Conservation (phyloP, 2,113 vertebrate genomes). For the Laticauda colubrina region DNA sequence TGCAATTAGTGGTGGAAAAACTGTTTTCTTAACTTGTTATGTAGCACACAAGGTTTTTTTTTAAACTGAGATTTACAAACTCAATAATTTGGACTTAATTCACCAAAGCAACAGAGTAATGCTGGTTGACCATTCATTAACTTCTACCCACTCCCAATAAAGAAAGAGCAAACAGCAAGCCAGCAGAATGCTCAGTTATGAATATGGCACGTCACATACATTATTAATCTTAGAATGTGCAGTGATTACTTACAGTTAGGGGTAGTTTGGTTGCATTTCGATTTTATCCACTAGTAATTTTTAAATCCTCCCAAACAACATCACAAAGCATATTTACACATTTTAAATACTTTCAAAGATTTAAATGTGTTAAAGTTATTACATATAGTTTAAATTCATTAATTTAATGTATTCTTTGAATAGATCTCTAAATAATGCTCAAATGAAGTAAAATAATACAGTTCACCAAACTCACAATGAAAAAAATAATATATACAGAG, state of each 20-base stretch:
- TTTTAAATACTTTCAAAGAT: conserved; percentile 22
- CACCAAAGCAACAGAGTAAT: conserved; percentile 27
- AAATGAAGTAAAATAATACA: background rate
- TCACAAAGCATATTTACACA: background rate
- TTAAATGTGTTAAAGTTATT: conserved; percentile 14
- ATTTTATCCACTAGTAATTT: background rate
- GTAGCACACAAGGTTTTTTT: conserved; percentile 16
- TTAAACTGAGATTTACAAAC: conserved; percentile 35
- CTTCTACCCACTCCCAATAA: conserved; percentile 25
- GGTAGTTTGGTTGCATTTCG: background rate
- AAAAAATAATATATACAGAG: conserved; percentile 12
- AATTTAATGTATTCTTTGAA: conserved; percentile 27
- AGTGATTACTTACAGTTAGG: background rate
- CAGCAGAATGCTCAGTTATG: background rate
- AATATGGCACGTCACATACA: background rate
- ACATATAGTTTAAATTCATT: conserved; percentile 21
- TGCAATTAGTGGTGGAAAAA: conserved; percentile 55
- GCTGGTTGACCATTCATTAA: background rate
- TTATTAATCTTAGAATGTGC: background rate
- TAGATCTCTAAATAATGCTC: background rate
- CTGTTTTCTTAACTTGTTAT: conserved; percentile 32
- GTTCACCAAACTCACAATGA: background rate
- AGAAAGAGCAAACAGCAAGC: background rate
- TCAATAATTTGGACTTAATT: conserved; percentile 27
- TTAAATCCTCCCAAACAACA: background rate